A percentile compares a stretch with the other conserved stretches of the same genome.
Evolutionary conservation across 1,140 invertebrate species (phyloP).

Genomic region (Cyclargus thomasi): DNA sequence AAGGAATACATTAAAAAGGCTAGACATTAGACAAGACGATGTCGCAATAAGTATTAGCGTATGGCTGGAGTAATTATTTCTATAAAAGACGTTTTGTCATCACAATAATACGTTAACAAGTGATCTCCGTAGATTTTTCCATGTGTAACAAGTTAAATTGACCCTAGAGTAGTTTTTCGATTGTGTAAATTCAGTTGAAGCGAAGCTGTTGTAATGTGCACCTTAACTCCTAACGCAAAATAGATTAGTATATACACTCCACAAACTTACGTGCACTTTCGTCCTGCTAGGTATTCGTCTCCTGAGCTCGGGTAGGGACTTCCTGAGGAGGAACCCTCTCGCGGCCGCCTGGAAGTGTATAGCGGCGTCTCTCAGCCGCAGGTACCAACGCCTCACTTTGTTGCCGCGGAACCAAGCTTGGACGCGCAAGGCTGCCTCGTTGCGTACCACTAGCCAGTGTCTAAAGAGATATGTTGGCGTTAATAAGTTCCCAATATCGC

Average conservation of each 20-base stretch:
- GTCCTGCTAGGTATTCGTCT: slow-evolving; percentile 18
- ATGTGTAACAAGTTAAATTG: no score
- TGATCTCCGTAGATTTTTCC: no score
- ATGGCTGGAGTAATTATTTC: no score
- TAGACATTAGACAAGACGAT: no score
- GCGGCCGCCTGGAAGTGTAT: slow-evolving; percentile 84
- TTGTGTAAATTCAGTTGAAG: no score
- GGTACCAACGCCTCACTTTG: slow-evolving; percentile 80
- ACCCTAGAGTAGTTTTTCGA: no score
- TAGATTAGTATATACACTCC: not conserved
- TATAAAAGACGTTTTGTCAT: no score
- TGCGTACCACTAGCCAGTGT: slow-evolving; percentile 54
- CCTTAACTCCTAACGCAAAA: not conserved
- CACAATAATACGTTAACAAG: no score
- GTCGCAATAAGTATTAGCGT: no score
- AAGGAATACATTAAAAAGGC: no score
- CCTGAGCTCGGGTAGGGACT: slow-evolving; percentile 38
- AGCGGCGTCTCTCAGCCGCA: slow-evolving; percentile 77
- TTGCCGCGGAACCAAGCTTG: slow-evolving; percentile 86
- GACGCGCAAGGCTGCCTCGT: slow-evolving; percentile 82
- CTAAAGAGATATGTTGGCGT: slow-evolving; percentile 27
- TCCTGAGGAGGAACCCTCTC: slow-evolving; percentile 75
- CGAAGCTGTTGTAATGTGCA: no score
- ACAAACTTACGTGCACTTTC: not conserved
- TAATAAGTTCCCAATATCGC: no score